phyloP scores from a whole-genome alignment of 2,888 invertebrate species.

The Pandemis heparana region DNA sequence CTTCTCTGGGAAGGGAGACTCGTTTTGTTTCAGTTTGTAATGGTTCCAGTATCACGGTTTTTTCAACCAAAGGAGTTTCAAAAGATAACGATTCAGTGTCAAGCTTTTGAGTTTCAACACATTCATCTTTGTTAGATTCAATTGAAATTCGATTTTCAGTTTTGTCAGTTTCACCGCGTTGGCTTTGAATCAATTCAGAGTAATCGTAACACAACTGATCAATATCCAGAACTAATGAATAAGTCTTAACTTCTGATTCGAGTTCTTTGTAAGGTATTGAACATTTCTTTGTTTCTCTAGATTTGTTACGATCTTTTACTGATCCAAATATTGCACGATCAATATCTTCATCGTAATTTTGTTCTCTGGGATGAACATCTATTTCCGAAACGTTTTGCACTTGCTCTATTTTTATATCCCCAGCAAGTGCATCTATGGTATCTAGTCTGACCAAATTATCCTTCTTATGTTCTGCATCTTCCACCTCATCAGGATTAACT shows the following conservation, averaged over 20 bases:
- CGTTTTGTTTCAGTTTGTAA: neutral
- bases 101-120: neutral
- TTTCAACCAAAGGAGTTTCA: neutral
- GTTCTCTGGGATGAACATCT: constrained; percentile 39
- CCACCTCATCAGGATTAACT: neutral
- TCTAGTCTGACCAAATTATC: neutral
- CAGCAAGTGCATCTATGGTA: neutral
- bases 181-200: constrained; percentile 56
- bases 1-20: constrained; percentile 45
- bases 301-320: constrained; percentile 83
- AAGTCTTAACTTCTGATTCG: constrained; percentile 70
- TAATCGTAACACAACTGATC: constrained; percentile 69
- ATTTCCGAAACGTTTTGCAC: constrained; percentile 25
- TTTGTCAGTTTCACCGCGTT: constrained; percentile 45
- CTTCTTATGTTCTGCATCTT: neutral
- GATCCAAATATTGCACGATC: constrained; percentile 88
- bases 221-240: constrained; percentile 67
- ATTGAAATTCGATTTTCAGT: neutral
- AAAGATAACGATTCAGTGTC: neutral
- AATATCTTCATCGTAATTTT: constrained; percentile 57
- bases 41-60: neutral
- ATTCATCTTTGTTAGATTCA: neutral
- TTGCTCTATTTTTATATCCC: constrained; percentile 3
- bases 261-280: constrained; percentile 67
- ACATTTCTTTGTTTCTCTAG: constrained; percentile 46